Evolutionary conservation across 2,113 vertebrate genomes (phyloP), one percentile per base, ranked within the genome.

Genomic region (Sisor rabdophorus): DNA sequence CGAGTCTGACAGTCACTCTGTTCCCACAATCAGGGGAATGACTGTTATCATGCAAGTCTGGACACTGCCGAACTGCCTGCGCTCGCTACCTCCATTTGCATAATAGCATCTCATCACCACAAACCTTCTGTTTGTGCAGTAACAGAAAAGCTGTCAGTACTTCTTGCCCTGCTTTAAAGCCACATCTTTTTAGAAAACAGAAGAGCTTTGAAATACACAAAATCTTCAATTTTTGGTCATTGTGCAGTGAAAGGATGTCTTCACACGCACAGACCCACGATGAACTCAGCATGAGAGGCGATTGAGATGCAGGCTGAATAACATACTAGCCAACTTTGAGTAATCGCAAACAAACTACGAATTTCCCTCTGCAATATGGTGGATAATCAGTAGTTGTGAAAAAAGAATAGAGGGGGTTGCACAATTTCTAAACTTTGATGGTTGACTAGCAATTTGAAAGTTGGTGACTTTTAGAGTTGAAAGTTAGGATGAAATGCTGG

Each of bases 41-140:
- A 83, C 63, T 64, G 73, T 79, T 76, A 83, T 83, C 76, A 73
- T 65, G 76, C 64, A 68, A 60, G 30, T 50, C 58, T 22, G 63
- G 64, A 70, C 28, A 56, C 72, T 76, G 52, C 56, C 65, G 61
- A 53, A 74, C 71, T 68, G 52, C 26, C 15, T 52, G 15, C 3
- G 61, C 67, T 75, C 24, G 11, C 19, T 48, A 26, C 30, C 61
- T 22, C 16, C 55, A 78, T 83, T 79, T 83, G 69, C 79, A 81
- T 83, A 83, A 83, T 79, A 81, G 82, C 16, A 60, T 75, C 75
- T 80, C 72, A 78, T 83, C 78, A 80, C 75, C 28, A 30, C 50
- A 22, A 47, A 67, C 69, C 61, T 79, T 79, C 71, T 64, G 73
- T 73, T 69, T 80, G 58, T 17, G 20, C 69, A 11, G 24, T 78